Percentiles rank a stretch among this genome's conserved stretches.
Conservation (phyloP, 1,140 invertebrate genomes). For the Anastrepha obliqua region DNA sequence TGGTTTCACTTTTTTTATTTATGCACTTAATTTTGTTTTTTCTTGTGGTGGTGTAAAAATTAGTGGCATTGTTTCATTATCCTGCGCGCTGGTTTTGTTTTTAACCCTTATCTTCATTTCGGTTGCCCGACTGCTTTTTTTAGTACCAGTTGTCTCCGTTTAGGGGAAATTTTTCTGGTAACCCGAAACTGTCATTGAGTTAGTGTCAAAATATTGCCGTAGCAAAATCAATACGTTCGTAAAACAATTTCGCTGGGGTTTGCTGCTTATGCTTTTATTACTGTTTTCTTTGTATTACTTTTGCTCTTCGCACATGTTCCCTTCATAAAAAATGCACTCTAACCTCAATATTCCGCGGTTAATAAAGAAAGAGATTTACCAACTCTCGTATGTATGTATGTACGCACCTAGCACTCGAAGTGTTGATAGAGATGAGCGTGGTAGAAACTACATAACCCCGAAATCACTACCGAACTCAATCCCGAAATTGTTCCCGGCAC, state of each 20-base stretch:
- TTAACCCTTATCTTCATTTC: slow-evolving; percentile 10
- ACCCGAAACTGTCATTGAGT: background rate
- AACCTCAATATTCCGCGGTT: background rate
- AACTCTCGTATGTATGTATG: background rate
- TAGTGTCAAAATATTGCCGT: slow-evolving; percentile 34
- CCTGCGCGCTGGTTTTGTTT: background rate
- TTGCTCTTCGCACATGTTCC: background rate
- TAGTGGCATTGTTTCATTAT: background rate
- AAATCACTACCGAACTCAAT: background rate
- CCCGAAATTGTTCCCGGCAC: background rate
- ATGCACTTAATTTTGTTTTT: background rate
- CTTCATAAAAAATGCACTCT: background rate
- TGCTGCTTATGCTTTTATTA: background rate
- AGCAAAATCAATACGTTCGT: slow-evolving; percentile 2
- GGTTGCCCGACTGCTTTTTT: background rate
- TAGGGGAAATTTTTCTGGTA: background rate
- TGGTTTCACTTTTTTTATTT: background rate
- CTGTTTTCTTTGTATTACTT: background rate
- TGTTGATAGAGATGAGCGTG: background rate
- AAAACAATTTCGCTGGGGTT: background rate
- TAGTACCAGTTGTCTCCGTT: background rate
- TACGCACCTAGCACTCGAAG: background rate
- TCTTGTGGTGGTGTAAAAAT: background rate
- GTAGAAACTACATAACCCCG: too few species aligned
- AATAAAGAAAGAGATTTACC: background rate